A percentile compares a stretch with the other conserved stretches of the same genome.
Evolutionary conservation across 2,888 invertebrate species (phyloP).

Genomic region (Phengaris arion): DNA sequence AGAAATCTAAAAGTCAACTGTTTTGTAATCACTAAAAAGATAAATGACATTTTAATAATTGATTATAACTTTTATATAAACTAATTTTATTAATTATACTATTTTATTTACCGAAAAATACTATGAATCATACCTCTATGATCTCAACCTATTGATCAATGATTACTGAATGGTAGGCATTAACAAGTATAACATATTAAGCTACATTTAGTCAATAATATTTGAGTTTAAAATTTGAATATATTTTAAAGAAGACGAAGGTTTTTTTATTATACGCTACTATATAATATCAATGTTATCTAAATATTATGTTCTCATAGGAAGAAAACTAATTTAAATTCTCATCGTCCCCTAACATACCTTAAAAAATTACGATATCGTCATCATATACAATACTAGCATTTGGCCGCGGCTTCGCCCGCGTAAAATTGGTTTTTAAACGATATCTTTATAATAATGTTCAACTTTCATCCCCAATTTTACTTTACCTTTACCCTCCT

Average conservation of each 20-base stretch:
- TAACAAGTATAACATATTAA: not conserved
- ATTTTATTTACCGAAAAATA: not conserved
- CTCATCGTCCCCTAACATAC: too few relatives aligned
- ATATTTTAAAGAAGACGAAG: too few relatives aligned
- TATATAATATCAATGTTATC: not conserved
- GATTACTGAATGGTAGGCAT: not conserved
- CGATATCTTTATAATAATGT: too few relatives aligned
- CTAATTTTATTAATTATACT: too few relatives aligned
- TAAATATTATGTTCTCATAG: too few relatives aligned
- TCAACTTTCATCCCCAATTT: too few relatives aligned
- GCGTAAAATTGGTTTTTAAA: too few relatives aligned
- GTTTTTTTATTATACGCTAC: not conserved
- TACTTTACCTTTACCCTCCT: too few relatives aligned
- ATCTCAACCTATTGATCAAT: not conserved
- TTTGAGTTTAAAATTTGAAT: not conserved
- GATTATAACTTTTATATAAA: not conserved
- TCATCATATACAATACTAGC: too few relatives aligned
- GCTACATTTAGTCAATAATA: not conserved
- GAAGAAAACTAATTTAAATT: too few relatives aligned
- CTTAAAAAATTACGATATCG: too few relatives aligned
- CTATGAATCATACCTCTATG: not conserved
- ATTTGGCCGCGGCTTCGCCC: too few relatives aligned
- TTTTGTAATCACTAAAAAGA: constrained; percentile 1
- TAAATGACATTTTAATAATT: not conserved
- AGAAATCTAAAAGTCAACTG: not conserved